Conservation (phyloP, 2,113 vertebrate species). For the Sorex fumeus region DNA sequence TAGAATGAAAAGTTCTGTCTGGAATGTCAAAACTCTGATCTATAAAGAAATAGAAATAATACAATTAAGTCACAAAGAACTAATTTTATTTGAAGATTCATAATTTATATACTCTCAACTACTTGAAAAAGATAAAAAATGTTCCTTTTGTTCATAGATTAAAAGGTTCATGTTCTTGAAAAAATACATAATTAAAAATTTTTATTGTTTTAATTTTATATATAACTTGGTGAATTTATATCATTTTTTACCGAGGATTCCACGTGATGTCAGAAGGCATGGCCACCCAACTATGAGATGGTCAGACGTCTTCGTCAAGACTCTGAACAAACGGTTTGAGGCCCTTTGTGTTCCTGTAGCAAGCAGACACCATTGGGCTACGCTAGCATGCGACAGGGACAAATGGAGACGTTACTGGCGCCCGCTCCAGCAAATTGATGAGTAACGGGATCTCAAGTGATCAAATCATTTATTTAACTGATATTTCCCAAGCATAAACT, state of each 20-base stretch:
- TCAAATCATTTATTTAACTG: no score
- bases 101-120: neutral
- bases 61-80: constrained; percentile 49
- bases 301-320: no score
- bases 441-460: no score
- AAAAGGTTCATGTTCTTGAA: constrained; percentile 49
- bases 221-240: neutral
- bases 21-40: constrained; percentile 99
- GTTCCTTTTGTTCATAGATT: constrained; percentile 25
- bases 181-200: constrained; percentile 18
- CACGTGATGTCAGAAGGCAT: no score
- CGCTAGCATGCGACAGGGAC: no score
- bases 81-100: constrained; percentile 21
- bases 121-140: constrained; percentile 50
- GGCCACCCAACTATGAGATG: no score
- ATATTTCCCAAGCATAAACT: neutral
- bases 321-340: no score
- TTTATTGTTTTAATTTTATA: constrained; percentile 21
- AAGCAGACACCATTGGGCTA: no score
- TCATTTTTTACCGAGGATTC: no score
- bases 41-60: constrained; percentile 88
- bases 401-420: no score
- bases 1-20: constrained; percentile 99
- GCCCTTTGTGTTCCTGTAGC: no score
- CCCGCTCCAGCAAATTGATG: no score